Evolutionary conservation across 2,888 invertebrate species (phyloP).

Genomic region (Linyphia triangularis): DNA sequence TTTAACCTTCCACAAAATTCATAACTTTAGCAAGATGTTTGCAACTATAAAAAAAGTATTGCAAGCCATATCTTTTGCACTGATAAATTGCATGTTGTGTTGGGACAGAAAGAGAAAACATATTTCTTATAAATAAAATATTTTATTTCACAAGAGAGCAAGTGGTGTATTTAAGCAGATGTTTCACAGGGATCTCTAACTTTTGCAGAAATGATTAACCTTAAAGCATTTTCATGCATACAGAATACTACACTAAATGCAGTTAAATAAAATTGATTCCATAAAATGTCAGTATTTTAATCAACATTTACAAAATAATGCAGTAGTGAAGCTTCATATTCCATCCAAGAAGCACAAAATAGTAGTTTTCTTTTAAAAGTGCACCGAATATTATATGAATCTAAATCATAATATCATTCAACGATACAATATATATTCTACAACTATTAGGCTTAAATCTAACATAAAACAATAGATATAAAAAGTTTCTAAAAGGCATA

Average conservation of each 20-base stretch:
- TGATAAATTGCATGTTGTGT: too few species aligned
- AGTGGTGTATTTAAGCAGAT: slow-evolving; percentile 38
- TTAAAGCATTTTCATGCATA: slow-evolving; percentile 12
- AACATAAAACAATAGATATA: slow-evolving; percentile 59
- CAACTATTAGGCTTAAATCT: slow-evolving; percentile 51
- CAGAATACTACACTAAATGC: slow-evolving; percentile 28
- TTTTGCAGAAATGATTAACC: not conserved
- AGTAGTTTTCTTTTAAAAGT: slow-evolving; percentile 43
- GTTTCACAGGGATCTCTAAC: slow-evolving; percentile 5
- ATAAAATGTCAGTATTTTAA: slow-evolving; percentile 24
- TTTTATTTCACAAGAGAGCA: slow-evolving; percentile 42
- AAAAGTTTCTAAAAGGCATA: slow-evolving; percentile 61
- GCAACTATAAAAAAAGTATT: too few species aligned
- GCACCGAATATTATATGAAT: slow-evolving; percentile 36
- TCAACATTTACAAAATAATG: slow-evolving; percentile 69
- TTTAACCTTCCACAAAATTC: too few species aligned
- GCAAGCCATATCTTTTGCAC: too few species aligned
- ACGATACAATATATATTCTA: slow-evolving; percentile 64
- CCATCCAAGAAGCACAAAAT: slow-evolving; percentile 55
- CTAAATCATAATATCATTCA: slow-evolving; percentile 52
- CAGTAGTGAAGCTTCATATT: slow-evolving; percentile 21
- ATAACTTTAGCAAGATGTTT: too few species aligned
- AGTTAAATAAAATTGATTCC: slow-evolving; percentile 9
- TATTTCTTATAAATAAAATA: slow-evolving; percentile 26
- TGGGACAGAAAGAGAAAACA: not conserved